Base-by-base conservation (phyloP, 2,888 invertebrate genomes). In the Chymomyza caudatula region DNA sequence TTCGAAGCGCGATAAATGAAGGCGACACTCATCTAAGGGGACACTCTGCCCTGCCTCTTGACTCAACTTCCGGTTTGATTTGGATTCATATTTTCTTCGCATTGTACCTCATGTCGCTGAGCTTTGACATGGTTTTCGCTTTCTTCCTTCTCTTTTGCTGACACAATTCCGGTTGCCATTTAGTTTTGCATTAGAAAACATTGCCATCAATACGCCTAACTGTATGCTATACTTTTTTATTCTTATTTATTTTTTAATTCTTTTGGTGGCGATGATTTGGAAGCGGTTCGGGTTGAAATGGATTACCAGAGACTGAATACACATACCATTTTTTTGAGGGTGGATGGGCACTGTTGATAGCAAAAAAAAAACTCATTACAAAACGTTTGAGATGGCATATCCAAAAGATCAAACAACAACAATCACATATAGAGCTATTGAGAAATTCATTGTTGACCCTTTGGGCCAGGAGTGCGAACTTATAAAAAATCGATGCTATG, bases 1-100 rank as follows among this genome's bases (percentile, higher is more conserved):
- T 72, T 68, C 73, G 85, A 86, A 84, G 70, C 78, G 74, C 63
- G 78, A 85, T 78, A 86, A 81, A 69, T 37, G 29, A 29, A 29
- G 29, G 29, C 51, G 19, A 19, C 51, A 60, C 20, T 29, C 54
- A 43, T 13, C 29, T 37, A 11, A 37, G 29, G 29, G 29, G 29
- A 37, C 29, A 37, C 11, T 37, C 11, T 44, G 17, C 44, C 0
- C 22, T 20, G 25, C 42, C 37, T 22, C 3, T 22, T 6, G 42
- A 19, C 57, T 63, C 56, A 51, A 54, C 53, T 47, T 37, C 29
- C 15, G 47, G 17, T 47, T 15, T 17, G 15, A 37, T 11, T 17
- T 51, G 51, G 67, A 77, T 82, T 82, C 65, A 82, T 70, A 6
- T 15, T 67, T 72, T 60, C 62, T 63, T 69, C 62, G 52, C 54